Evolutionary conservation across 1,140 invertebrate genomes (phyloP).

Genomic region (Euschistus heros): DNA sequence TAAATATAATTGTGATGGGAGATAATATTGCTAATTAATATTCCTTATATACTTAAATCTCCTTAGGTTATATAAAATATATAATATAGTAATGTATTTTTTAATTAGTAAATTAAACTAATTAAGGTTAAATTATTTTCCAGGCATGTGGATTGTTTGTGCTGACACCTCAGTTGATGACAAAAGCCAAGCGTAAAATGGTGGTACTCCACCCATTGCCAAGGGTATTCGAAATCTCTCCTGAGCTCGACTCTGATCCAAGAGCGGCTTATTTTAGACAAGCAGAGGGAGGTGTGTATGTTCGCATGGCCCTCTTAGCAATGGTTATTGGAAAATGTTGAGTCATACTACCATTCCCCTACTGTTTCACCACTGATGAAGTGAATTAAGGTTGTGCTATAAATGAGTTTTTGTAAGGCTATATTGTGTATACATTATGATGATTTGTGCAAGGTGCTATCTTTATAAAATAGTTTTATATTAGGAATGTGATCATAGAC

Average conservation of each 20-base stretch:
- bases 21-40: no score
- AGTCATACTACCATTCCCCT: conserved; percentile 54
- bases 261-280: conserved; percentile 97
- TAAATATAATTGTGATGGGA: no score
- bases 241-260: conserved; percentile 90
- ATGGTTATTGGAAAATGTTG: conserved; percentile 65
- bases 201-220: conserved; percentile 97
- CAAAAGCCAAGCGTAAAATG: conserved; percentile 82
- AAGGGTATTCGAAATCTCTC: conserved; percentile 85
- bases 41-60: no score
- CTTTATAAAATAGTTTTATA: no score
- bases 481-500: no score
- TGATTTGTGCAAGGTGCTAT: no score
- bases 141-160: conserved; percentile 77
- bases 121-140: no score
- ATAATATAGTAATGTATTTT: not conserved
- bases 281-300: conserved; percentile 94
- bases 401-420: no score
- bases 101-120: no score
- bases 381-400: no score
- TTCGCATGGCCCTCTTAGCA: conserved; percentile 91
- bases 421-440: no score
- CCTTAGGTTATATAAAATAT: conserved; percentile 48
- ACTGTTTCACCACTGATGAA: no score
- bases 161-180: conserved; percentile 92